Base-by-base conservation (phyloP, 1,140 invertebrate species). In the Philopotamus ludificatus region DNA sequence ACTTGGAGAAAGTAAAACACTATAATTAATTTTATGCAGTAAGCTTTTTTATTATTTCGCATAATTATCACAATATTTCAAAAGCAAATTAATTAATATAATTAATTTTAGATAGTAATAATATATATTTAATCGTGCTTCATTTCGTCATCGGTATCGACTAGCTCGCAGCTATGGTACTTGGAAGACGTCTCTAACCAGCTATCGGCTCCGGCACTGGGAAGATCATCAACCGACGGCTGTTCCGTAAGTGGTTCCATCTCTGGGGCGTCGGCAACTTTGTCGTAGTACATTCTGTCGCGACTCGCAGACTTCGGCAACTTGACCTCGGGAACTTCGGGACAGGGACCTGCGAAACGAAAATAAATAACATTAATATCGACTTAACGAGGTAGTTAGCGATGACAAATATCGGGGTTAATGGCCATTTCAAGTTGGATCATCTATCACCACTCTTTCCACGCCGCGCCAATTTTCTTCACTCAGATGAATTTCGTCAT, bases 101-200 rank as follows among this genome's bases (percentile, higher is more conserved):
- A n/a, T n/a, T n/a, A n/a, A n/a, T n/a, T n/a, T n/a, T n/a, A n/a
- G n/a, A n/a, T n/a, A n/a, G n/a, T n/a, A n/a, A n/a, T n/a, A n/a
- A n/a, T n/a, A n/a, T n/a, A n/a, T n/a, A 16, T 57, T 18, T 21
- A 50, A 45, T 72, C 76, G 71, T 79, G 74, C 63, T 73, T 71
- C 44, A 80, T 70, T 75, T 80, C 85, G 49, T 86, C 84, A 54
- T 82, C 84, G 71, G 77, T 79, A 42, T 86, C 85, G 0, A 87
- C 86, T 9, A 87, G 79, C 74, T 89, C 87, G 66, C 87, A 88
- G 71, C 78, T 88, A 73, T 89, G 87, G 71, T 88, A 89, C 72
- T 89, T 89, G 41, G 87, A 89, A 23, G 86, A 87, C 0, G 86
- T 87, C 67, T 89, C 87, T 2, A 87, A 78, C 81, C 87, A 89